A percentile compares a stretch with the other conserved stretches of the same genome.
These are phyloP conservation scores for Mugil cephalus DNA, from an alignment of 2,113 vertebrate genomes.

Conservation along the genomic window DNA sequence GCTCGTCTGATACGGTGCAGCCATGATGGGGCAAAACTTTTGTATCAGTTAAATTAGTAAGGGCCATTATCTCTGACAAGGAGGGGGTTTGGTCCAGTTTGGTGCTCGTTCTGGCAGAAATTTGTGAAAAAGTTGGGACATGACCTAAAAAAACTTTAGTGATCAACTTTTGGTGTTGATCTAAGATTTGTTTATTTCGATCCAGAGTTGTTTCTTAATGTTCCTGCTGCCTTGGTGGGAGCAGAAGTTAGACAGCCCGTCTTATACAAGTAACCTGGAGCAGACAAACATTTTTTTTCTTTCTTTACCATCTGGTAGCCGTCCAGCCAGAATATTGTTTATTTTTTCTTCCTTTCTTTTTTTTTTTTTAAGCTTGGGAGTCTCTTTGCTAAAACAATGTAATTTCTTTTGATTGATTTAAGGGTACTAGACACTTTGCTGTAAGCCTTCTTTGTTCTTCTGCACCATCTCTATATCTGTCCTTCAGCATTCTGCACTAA, in stretches of 20 bases:
- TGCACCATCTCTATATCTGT: background rate
- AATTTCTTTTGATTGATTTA: too few species aligned
- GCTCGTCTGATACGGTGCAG: conserved; percentile 24
- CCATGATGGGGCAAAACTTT: conserved; percentile 14
- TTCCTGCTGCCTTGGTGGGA: background rate
- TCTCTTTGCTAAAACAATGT: too few species aligned
- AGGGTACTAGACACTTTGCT: too few species aligned
- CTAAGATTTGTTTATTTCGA: background rate
- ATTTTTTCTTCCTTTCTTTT: conserved; percentile 1
- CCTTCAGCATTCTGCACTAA: conserved; percentile 1
- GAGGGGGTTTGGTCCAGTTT: conserved; percentile 4
- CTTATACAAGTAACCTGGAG: background rate
- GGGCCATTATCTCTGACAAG: conserved; percentile 30
- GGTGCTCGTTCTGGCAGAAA: conserved; percentile 26
- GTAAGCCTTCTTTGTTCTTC: too few species aligned
- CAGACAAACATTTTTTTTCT: conserved; percentile 18
- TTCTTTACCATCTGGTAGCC: background rate
- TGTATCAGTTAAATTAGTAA: conserved; percentile 42
- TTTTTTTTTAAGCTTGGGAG: background rate
- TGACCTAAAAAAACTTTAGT: background rate
- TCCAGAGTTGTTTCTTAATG: background rate
- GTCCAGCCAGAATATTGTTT: background rate
- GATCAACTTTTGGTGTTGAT: conserved; percentile 10
- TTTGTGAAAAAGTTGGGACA: conserved; percentile 26
- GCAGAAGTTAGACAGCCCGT: too few species aligned